phyloP scores from a whole-genome alignment of 2,797 vertebrate species.

The Chaenodraco wilsoni region DNA sequence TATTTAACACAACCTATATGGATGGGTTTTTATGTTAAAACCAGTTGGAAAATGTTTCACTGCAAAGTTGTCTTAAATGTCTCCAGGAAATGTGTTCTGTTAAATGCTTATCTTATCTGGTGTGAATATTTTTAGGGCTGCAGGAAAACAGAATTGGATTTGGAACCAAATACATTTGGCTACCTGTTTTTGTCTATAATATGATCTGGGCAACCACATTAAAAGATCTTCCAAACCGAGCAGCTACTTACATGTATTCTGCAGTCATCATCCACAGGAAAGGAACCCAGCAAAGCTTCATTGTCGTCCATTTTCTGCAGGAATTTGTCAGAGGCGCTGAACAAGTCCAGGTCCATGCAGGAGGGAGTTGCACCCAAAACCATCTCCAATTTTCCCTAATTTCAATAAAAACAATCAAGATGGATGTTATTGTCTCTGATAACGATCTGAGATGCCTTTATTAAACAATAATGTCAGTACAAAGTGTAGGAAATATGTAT shows the following conservation, averaged over 20 bases:
- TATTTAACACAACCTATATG: not conserved
- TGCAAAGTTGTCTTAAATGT: not conserved
- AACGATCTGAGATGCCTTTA: not conserved
- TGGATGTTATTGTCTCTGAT: not conserved
- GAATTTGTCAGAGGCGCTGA: conserved; percentile 82
- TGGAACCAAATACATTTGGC: not conserved
- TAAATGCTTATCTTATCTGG: not conserved
- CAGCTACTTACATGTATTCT: conserved; percentile 88
- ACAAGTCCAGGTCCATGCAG: conserved; percentile 91
- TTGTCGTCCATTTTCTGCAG: conserved; percentile 87
- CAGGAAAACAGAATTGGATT: not conserved
- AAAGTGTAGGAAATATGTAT: not conserved
- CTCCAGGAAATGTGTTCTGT: not conserved
- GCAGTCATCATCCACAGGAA: conserved; percentile 90
- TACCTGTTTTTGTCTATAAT: not conserved
- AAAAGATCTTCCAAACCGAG: not conserved
- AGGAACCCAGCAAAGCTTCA: conserved; percentile 91
- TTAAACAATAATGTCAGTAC: not conserved
- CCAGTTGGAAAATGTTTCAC: not conserved
- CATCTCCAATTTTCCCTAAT: conserved; percentile 90
- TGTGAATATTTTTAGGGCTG: not conserved
- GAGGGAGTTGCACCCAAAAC: conserved; percentile 86
- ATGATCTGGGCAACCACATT: not conserved
- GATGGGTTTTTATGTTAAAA: not conserved
- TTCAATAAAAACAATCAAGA: not conserved